These are phyloP conservation scores for Simalia tracyae DNA, from an alignment of 2,797 vertebrate species.

Conservation along the genomic window DNA sequence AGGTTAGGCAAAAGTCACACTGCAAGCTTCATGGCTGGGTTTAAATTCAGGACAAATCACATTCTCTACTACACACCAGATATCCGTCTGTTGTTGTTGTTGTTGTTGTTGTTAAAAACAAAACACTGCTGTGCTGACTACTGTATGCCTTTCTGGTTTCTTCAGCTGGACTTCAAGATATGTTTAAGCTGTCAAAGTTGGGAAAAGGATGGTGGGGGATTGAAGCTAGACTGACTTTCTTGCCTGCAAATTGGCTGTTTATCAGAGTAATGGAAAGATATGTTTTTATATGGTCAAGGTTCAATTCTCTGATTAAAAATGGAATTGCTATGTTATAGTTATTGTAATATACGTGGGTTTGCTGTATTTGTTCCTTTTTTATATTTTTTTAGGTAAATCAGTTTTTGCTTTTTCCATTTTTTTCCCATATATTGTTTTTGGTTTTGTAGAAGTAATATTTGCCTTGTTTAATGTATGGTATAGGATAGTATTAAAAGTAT, in stretches of 20 bases:
- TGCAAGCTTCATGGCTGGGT: background rate
- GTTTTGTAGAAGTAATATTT: background rate
- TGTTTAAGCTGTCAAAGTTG: background rate
- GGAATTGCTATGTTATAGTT: background rate
- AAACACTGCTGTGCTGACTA: background rate
- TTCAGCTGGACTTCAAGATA: background rate
- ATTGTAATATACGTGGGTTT: background rate
- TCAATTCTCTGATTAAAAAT: background rate
- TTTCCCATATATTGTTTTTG: background rate
- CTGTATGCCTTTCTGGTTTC: background rate
- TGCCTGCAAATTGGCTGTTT: background rate
- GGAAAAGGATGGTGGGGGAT: background rate
- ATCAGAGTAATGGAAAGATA: background rate
- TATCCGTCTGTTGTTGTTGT: background rate
- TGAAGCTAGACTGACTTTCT: background rate
- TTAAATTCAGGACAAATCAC: background rate
- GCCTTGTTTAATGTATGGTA: background rate
- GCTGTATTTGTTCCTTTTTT: background rate
- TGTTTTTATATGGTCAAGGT: background rate
- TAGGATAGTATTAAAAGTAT: background rate
- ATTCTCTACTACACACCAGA: background rate
- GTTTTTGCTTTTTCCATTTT: background rate
- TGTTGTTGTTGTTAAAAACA: background rate
- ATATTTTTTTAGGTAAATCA: background rate
- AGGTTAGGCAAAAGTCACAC: background rate